These are phyloP conservation scores for Gymnoscopelus microlampas DNA, from an alignment of 2,797 vertebrate species.

Conservation along the genomic window DNA sequence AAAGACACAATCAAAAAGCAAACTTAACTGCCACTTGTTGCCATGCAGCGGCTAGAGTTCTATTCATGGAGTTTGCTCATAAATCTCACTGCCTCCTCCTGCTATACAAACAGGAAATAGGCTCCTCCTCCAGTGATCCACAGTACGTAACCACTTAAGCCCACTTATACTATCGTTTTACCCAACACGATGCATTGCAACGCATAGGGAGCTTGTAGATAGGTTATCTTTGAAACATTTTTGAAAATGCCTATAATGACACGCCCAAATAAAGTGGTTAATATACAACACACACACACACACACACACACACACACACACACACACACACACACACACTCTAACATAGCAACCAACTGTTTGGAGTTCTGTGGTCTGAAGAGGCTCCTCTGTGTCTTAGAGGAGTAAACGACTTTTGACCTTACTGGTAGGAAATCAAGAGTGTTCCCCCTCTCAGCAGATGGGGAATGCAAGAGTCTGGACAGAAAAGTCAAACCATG, in stretches of 20 bases:
- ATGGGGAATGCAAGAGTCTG: background rate
- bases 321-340: background rate
- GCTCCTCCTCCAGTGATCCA: background rate
- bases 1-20: too few relatives aligned
- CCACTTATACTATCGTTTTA: too few relatives aligned
- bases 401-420: slow-evolving; percentile 20
- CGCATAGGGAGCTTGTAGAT: too few relatives aligned
- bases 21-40: too few relatives aligned
- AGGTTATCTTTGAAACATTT: too few relatives aligned
- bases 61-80: too few relatives aligned
- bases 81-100: background rate
- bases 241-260: too few relatives aligned
- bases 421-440: background rate
- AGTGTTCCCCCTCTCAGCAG: slow-evolving; percentile 13
- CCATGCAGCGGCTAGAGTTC: too few relatives aligned
- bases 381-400: background rate
- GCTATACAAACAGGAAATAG: background rate
- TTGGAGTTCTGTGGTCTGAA: background rate
- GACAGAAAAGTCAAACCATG: slow-evolving; percentile 6
- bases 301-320: background rate
- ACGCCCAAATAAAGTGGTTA: background rate
- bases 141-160: background rate
- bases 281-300: background rate
- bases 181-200: too few relatives aligned
- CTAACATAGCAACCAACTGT: slow-evolving; percentile 10